A percentile compares a stretch with the other conserved stretches of the same genome.
These are phyloP conservation scores for Pocillopora verrucosa DNA, from an alignment of 64 coral and sea anemone genomes.

Conservation along the genomic window DNA sequence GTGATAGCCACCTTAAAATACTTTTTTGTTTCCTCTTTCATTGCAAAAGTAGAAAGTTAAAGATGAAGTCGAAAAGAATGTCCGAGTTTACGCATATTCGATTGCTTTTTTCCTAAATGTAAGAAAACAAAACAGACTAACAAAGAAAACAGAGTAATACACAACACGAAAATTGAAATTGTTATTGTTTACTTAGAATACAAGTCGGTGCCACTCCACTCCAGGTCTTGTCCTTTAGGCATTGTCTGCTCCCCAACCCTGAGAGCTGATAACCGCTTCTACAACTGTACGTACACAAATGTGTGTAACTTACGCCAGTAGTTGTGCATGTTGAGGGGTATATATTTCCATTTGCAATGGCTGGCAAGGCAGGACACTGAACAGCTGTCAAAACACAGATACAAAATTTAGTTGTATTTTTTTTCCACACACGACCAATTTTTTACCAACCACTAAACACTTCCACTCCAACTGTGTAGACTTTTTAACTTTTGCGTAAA, in stretches of 20 bases:
- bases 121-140: too few species aligned
- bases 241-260: background rate
- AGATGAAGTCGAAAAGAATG: too few species aligned
- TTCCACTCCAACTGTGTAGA: too few species aligned
- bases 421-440: background rate
- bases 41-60: too few species aligned
- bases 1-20: too few species aligned
- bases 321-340: conserved; percentile 42
- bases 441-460: too few species aligned
- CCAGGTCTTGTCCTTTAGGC: conserved; percentile 67
- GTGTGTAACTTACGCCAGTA: conserved; percentile 43
- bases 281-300: conserved; percentile 61
- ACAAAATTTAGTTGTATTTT: background rate
- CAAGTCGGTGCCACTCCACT: conserved; percentile 48
- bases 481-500: too few species aligned
- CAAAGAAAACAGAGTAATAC: background rate
- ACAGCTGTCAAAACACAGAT: conserved; percentile 7
- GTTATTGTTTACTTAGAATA: conserved; percentile 36
- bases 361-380: conserved; percentile 50
- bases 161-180: background rate
- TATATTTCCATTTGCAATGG: conserved; percentile 40
- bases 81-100: too few species aligned
- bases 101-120: too few species aligned
- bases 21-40: too few species aligned
- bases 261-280: conserved; percentile 43